Base-by-base conservation (phyloP, 92 coral and sea anemone species). In the Actinernus sp. region DNA sequence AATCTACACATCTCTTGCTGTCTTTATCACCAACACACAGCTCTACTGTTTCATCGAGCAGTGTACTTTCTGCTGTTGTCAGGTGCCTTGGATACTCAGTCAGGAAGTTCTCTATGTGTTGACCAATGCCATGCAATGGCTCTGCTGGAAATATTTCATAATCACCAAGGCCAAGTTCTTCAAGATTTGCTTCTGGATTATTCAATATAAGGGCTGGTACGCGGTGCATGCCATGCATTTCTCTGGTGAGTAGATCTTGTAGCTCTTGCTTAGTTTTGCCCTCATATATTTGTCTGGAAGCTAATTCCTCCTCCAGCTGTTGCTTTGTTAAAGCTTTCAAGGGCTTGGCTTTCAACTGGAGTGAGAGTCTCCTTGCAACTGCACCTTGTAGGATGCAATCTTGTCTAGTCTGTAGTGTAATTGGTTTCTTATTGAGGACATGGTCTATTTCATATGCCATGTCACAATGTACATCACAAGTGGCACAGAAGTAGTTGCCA, bases 81-180 rank as follows among this genome's bases (percentile, higher is more conserved):
- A 82, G 57, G 61, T 82, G 83, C 20, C 24, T 11, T 10, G 73
- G 89, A 32, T 74, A 32, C 55, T 82, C 78, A 18, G 34, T 28
- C 31, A 65, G 40, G 30, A 82, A 49, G 52, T 82, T 82, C 37
- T 68, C 78, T n/a, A 58, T 82, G 65, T 82, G 81, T 30, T 81
- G 55, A 17, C 65, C 80, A 46, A 81, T 62, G 63, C 73, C 89
- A 38, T 75, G 91, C 10, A 65, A 73, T 5, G 87, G 87, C 59
- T 79, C 87, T 33, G 52, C 37, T 0, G 82, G 78, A 14, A 85
- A 58, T 20, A 79, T 55, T 58, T 85, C 92, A 73, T 85, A 85
- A 2, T 11, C 17, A 11, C 30, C 32, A 23, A 53, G 59, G 17
- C 38, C 41, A 60, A 61, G 52, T 26, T 62, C 61, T 36, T 72